Evolutionary conservation across 2,888 invertebrate genomes (phyloP), one percentile per base, ranked within the genome.

Genomic region (Lacanobia oleracea): DNA sequence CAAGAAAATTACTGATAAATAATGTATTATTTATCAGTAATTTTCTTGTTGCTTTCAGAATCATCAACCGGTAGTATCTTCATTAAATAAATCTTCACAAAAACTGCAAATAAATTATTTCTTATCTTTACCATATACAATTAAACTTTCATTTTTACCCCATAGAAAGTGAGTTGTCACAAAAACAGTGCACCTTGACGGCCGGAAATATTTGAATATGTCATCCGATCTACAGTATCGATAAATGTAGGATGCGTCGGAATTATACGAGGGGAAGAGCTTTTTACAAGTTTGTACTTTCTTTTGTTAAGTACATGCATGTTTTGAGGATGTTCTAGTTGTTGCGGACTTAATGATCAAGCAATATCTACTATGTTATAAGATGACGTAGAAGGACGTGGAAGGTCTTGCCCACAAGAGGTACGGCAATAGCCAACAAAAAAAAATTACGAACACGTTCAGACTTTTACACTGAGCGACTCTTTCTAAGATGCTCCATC

Each of bases 141-240:
- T 50, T 0, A 61, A 61, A 83, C 83, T 83, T 83, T 83, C 83
- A 66, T 74, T 78, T 75, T 79, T 61, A 37, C 54, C 71, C 60
- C 50, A 73, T 71, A 60, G 76, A 83, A 81, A 83, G 82, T 72
- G 80, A 84, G 56, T 63, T 33, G 71, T 73, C 61, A 82, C 67
- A 82, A 79, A 82, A 73, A 79, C 63, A 23, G 16, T 27, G 18
- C 82, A 82, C 82, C 82, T 82, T 82, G 82, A 74, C 72, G 62
- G 68, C 82, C 74, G 82, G 82, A 82, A 48, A 78, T 72, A 81
- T 81, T 81, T 77, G 71, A 81, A 81, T 81, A 74, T 77, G 81
- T 74, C 83, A 83, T 77, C 75, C 72, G 81, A 83, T 83, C 73
- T 54, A 51, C 63, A 45, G 27, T 23, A 62, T 77, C 79, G 81